phyloP scores from a whole-genome alignment of 2,888 invertebrate genomes.

The Dynastes grantii region DNA sequence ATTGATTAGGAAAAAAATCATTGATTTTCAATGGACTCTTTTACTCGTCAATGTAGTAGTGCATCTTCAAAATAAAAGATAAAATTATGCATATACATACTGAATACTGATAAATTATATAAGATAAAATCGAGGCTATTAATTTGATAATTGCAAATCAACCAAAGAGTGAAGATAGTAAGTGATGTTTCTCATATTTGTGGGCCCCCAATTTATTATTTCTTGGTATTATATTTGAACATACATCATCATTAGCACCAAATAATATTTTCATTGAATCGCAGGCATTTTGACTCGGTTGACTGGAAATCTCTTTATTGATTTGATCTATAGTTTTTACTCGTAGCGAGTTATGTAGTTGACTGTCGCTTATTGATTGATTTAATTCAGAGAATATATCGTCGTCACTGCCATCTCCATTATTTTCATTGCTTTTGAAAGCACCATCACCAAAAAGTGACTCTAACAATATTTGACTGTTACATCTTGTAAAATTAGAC shows the following conservation, averaged over 20 bases:
- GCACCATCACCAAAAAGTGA: slow-evolving; percentile 43
- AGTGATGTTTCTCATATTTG: slow-evolving; percentile 4
- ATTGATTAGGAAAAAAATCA: too few species aligned
- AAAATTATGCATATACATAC: not conserved
- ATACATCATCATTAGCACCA: slow-evolving; percentile 10
- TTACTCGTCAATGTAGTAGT: too few species aligned
- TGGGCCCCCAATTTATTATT: not conserved
- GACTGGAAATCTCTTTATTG: slow-evolving; percentile 13
- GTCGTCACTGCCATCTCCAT: not conserved
- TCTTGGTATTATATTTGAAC: not conserved
- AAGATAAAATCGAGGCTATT: not conserved
- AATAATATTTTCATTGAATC: slow-evolving; percentile 27
- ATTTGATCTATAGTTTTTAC: slow-evolving; percentile 34
- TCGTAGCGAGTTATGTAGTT: not conserved
- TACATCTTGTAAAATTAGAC: slow-evolving; percentile 1
- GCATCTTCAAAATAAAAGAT: not conserved
- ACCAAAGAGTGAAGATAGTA: slow-evolving; percentile 29
- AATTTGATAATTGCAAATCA: not conserved
- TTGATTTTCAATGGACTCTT: too few species aligned
- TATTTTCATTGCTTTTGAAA: not conserved
- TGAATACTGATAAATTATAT: not conserved
- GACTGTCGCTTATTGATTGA: not conserved
- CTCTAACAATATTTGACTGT: slow-evolving; percentile 26
- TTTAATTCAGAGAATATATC: not conserved
- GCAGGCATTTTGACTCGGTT: slow-evolving; percentile 5